Base-by-base conservation (phyloP, 2,797 vertebrate genomes). In the Mus caroli region DNA sequence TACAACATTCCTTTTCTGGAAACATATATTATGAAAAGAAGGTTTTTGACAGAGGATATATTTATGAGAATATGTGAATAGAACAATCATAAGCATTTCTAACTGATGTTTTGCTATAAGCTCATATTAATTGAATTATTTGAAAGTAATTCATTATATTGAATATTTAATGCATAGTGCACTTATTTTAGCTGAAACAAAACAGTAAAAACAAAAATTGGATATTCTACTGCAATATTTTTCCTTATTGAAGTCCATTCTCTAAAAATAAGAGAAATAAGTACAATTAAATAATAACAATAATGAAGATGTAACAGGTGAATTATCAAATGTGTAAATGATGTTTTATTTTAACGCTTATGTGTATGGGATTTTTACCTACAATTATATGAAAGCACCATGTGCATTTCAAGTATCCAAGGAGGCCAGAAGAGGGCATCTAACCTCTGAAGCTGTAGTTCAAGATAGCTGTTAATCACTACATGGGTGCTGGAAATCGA, bases 1-100 rank as follows among this genome's bases (percentile, higher is more conserved):
- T 60, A 71, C 13, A 82, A 77, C 75, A 95, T 96, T 98, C 71
- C 86, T 96, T 86, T 56, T 71, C 31, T 93, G 0, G 86, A 83
- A 97, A 95, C 90, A 56, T 3, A 60, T 93, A 71, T 96, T 75
- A 37, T 50, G 77, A 17, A 56, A 52, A 22, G 19, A 95, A 34
- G 96, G 90, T 0, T 3, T 95, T 26, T 73, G 6, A n/a, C 69
- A 15, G 69, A 71, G 56, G 26, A 80, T 93, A 92, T 93, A 52
- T 54, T 93, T 88, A 95, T 92, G 6, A 76, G 94, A 94, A 88
- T 88, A 58, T 8, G 17, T 0, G 40, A 88, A 37, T 9, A 94
- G 12, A 3, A 92, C 37, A 97, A 52, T 62, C 28, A 75, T 86
- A 93, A 79, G 92, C 1, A 91, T 43, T 19, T 73, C 62, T 15